These are phyloP conservation scores for Burhinus bistriatus DNA, from an alignment of 2,113 vertebrate genomes.

Conservation along the genomic window DNA sequence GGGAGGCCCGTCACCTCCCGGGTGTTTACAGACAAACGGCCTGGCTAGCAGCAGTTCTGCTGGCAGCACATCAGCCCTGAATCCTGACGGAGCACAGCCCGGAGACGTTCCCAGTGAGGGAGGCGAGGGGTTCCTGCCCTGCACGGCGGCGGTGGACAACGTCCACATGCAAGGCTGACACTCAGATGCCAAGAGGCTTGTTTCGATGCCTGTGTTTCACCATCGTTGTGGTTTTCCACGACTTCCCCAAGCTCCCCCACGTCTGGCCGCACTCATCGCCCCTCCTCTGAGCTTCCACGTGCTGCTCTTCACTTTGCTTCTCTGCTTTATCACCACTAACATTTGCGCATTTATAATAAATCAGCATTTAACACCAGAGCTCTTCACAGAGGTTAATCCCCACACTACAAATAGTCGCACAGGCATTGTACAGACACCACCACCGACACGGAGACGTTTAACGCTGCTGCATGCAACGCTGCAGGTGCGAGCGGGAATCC, in stretches of 20 bases:
- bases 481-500: not conserved
- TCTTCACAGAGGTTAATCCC: not conserved
- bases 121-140: not conserved
- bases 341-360: not conserved
- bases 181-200: too few relatives aligned
- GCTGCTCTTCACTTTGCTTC: not conserved
- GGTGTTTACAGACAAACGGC: not conserved
- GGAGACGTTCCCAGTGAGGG: not conserved
- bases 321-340: not conserved
- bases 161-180: rapidly evolving
- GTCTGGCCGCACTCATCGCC: rapidly evolving
- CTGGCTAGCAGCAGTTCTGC: not conserved
- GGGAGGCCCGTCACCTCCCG: not conserved
- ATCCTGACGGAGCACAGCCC: not conserved
- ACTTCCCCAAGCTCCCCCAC: not conserved
- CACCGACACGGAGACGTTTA: rapidly evolving
- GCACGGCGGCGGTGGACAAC: rapidly evolving
- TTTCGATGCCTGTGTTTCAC: rapidly evolving
- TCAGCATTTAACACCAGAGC: not conserved
- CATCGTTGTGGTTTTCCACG: rapidly evolving
- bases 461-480: not conserved
- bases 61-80: not conserved
- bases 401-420: rapidly evolving
- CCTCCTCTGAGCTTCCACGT: not conserved
- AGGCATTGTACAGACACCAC: rapidly evolving